Evolutionary conservation across 2,797 vertebrate genomes (phyloP).

Genomic region (Squalus acanthias): DNA sequence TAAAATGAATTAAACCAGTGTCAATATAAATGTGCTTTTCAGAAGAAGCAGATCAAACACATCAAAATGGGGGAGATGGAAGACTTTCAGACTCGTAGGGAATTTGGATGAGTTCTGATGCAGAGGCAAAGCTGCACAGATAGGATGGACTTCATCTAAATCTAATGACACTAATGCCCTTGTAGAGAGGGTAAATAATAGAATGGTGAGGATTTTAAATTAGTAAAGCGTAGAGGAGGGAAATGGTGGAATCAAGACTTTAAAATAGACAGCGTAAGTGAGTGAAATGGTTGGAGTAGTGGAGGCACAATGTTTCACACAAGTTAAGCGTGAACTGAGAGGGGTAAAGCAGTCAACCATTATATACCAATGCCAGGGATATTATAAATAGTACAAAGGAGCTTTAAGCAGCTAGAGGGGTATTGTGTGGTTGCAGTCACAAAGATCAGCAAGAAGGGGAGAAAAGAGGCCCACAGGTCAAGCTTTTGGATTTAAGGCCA

Average conservation of each 20-base stretch:
- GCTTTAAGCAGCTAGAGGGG: neutral
- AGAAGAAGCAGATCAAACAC: neutral
- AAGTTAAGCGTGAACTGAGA: too few species aligned
- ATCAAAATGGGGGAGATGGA: neutral
- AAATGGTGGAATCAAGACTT: neutral
- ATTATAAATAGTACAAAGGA: neutral
- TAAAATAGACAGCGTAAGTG: neutral
- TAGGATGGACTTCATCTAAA: neutral
- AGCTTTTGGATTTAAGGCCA: too few species aligned
- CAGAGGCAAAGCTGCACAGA: neutral
- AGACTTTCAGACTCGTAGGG: neutral
- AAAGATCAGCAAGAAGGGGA: too few species aligned
- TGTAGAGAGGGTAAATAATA: neutral
- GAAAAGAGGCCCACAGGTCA: too few species aligned
- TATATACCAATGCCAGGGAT: neutral
- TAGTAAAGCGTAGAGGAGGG: neutral
- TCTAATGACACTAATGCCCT: neutral
- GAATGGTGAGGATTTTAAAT: neutral
- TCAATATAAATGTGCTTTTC: too few species aligned
- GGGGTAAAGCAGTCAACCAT: too few species aligned
- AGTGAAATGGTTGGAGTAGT: too few species aligned
- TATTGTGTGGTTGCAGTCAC: neutral
- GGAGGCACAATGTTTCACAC: too few species aligned
- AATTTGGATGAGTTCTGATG: neutral
- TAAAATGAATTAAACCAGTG: too few species aligned